Conservation (phyloP, 2,797 vertebrate genomes). For the Microcaecilia unicolor region DNA sequence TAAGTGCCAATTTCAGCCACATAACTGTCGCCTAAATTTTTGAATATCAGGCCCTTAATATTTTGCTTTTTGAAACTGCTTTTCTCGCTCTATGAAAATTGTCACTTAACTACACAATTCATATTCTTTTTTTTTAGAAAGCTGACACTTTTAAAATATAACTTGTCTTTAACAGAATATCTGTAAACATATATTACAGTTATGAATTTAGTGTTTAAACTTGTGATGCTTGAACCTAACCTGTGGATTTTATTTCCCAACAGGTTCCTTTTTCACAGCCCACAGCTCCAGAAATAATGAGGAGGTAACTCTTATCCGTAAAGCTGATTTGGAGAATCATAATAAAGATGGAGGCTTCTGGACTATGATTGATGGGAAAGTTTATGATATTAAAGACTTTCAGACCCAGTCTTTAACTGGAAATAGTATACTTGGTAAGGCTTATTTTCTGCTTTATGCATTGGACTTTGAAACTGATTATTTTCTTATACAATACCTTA, state of each 20-base stretch:
- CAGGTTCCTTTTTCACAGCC: constrained; percentile 88
- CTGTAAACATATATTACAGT: too few relatives aligned
- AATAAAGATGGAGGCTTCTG: constrained; percentile 98
- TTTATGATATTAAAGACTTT: constrained; percentile 97
- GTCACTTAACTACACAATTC: too few relatives aligned
- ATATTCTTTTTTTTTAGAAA: too few relatives aligned
- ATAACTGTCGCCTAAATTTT: too few relatives aligned
- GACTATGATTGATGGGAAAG: constrained; percentile 93
- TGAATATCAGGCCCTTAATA: too few relatives aligned
- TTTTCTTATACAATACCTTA: neutral
- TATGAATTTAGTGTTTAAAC: neutral
- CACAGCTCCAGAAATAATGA: constrained; percentile 90
- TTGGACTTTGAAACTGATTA: neutral
- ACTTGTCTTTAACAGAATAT: too few relatives aligned
- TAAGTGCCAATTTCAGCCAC: too few relatives aligned
- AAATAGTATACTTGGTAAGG: constrained; percentile 84
- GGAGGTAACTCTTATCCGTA: constrained; percentile 91
- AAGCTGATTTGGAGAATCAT: constrained; percentile 96
- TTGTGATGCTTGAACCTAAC: neutral
- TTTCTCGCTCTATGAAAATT: too few relatives aligned
- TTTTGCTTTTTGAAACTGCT: too few relatives aligned
- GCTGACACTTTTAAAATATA: too few relatives aligned
- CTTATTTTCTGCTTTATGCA: neutral
- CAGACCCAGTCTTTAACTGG: constrained; percentile 90
- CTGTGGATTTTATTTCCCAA: constrained; percentile 5